These are phyloP conservation scores for Petrolisthes cinctipes DNA, from an alignment of 2,888 invertebrate species.

Conservation along the genomic window DNA sequence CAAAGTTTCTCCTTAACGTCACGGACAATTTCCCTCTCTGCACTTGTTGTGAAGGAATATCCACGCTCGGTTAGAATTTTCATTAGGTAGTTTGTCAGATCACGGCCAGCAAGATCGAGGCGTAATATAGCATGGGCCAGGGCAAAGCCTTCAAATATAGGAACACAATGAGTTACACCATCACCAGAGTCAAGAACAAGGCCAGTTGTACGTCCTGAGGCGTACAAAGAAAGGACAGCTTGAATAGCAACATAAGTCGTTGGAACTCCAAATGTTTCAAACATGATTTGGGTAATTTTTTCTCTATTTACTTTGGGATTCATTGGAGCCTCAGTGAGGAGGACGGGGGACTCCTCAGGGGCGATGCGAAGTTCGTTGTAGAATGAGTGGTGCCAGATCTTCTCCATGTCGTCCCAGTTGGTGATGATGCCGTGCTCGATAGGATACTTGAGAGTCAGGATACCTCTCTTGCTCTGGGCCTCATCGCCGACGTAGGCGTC, in stretches of 20 bases:
- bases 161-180: conserved; percentile 37
- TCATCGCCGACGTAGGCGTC: conserved; percentile 66
- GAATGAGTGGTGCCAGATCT: conserved; percentile 90
- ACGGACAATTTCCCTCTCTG: conserved; percentile 57
- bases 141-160: conserved; percentile 37
- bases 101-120: conserved; percentile 95
- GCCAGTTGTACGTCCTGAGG: conserved; percentile 71
- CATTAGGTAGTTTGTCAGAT: conserved; percentile 96
- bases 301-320: conserved; percentile 96
- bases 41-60: conserved; percentile 54
- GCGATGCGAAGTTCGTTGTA: conserved; percentile 86
- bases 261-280: conserved; percentile 81
- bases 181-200: conserved; percentile 41
- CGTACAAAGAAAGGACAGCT: conserved; percentile 72
- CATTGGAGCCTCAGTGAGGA: conserved; percentile 90
- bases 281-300: conserved; percentile 88
- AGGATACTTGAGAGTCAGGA: conserved; percentile 65
- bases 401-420: conserved; percentile 99
- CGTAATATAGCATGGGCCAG: conserved; percentile 32
- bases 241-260: conserved; percentile 73
- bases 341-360: conserved; percentile 81
- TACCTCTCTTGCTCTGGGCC: conserved; percentile 66
- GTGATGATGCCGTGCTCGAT: conserved; percentile 72
- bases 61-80: conserved; percentile 85
- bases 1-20: conserved; percentile 59